Evolutionary conservation across 1,140 invertebrate species (phyloP), one percentile per base, ranked within the genome.

Genomic region (Gryllus bimaculatus): DNA sequence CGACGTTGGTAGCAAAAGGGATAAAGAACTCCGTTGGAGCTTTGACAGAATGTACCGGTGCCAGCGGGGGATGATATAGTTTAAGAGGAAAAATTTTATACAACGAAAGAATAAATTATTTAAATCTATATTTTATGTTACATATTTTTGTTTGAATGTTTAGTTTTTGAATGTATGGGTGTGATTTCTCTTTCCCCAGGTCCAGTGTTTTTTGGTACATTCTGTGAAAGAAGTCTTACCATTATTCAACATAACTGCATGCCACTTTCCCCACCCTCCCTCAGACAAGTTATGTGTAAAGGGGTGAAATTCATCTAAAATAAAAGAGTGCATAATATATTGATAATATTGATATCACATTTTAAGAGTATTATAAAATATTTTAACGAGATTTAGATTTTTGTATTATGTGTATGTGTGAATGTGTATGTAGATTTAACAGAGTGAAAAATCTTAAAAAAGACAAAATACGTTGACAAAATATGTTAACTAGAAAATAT

Each of bases 111-210:
- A 77, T 80, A 80, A 80, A 80, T 80, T 81, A 80, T 80, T 81
- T 81, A 78, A 81, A 81, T 80, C 77, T 79, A 79, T 79, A 80
- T 79, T 79, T 77, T 77, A 80, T 80, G 81, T 81, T 80, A 81
- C 76, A 81, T 78, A 79, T 79, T 79, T 81, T 82, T 80, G 80
- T 79, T 80, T 82, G 79, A 80, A 81, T 81, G 76, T 81, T 82
- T 81, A 80, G 79, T 82, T 81, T 81, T 78, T 82, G 80, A 81
- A 79, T 81, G 81, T 79, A 80, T 82, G 78, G 81, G 80, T 81
- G 79, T 80, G 79, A 81, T 79, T 83, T 80, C 79, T 78, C 78
- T 78, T 79, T 78, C 76, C 82, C 78, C 75, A 75, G 75, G 80
- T 79, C 77, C 77, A 81, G 78, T 76, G 81, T 80, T 76, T 78